Evolutionary conservation across 2,797 vertebrate genomes (phyloP), one percentile per base, ranked within the genome.

Genomic region (Channa striata): DNA sequence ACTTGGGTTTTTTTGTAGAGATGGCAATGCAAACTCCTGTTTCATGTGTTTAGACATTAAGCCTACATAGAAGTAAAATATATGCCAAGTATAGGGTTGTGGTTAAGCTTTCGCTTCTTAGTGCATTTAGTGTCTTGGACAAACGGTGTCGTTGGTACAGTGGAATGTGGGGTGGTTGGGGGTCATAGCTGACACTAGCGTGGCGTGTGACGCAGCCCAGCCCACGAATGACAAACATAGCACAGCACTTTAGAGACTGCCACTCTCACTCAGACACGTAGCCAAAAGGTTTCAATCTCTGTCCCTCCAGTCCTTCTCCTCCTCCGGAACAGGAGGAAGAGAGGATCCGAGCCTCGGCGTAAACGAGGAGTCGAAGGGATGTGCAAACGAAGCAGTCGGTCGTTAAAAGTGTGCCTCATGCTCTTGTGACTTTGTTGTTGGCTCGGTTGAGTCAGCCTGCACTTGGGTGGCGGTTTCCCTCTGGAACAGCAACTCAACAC

Each of bases 241-340:
- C 92, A 93, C 91, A 93, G 94, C 93, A 94, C 94, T 95, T 94
- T 94, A 94, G 74, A 90, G 89, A 92, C 90, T 91, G 91, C 91
- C 92, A 80, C 87, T 88, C 83, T 85, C 89, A 83, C 82, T 78
- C 64, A 72, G 83, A 92, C 85, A 79, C 80, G 84, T 40, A 71
- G 86, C 83, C 86, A 78, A 58, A 63, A 87, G 68, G 78, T 83
- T 76, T 76, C 62, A 16, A 62, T 73, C 72, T 74, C 73, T 64
- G 69, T 68, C 81, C 76, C 76, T 71, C 68, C 78, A 73, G 43
- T 67, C 64, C 52, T 20, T 74, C n/a, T 61, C 61, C 11, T 34
- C 58, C 44, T 69, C 57, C 37, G 0, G 21, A 11, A 19, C 11
- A 33, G 65, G 68, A 50, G 50, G 58, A 68, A 42, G 71, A 68